Evolutionary conservation across 1,140 invertebrate genomes (phyloP), one percentile per base, ranked within the genome.

Genomic region (Drosophila saltans): DNA sequence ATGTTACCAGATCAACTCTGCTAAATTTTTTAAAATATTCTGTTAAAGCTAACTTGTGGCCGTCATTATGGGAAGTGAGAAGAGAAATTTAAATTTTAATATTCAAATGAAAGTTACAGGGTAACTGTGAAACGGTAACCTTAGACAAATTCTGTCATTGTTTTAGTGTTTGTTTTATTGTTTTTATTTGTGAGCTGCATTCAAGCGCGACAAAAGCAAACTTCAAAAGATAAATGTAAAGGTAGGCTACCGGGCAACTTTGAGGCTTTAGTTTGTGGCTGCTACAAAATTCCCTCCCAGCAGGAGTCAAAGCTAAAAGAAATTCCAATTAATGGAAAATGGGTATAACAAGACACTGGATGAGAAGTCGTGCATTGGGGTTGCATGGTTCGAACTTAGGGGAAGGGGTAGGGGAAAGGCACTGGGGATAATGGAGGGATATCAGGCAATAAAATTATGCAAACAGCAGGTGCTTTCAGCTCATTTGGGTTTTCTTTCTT

Each of bases 311-410:
- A 64, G 16, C 65, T 43, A 62, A 73, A 82, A 88, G 76, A 88
- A 88, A 86, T 88, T 86, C 75, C 83, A 86, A 86, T 86, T 86
- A 86, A 86, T 86, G 83, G 83, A 88, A 79, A 82, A 82, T 82
- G 69, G 68, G 72, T 73, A 79, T 74, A 81, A 40, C 24, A 52
- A 52, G 45, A 52, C 45, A 26, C 21, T 52, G 45, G 45, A 24
- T 52, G 45, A 52, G 45, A 52, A 26, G 45, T 52, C 45, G 45
- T 52, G 45, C 45, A 26, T 52, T 52, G 45, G 45, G 45, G 45
- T 26, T 52, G 21, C 21, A 36, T 6, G 33, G 33, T 36, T 36
- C 16, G 16, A 16, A 16, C 16, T 0, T 16, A 16, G 4, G 33
- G 3, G 0, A 66, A 11, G 30, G 41, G 9, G 57, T 5, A 5